phyloP scores from a whole-genome alignment of 1,140 invertebrate genomes.

The Manduca sexta region DNA sequence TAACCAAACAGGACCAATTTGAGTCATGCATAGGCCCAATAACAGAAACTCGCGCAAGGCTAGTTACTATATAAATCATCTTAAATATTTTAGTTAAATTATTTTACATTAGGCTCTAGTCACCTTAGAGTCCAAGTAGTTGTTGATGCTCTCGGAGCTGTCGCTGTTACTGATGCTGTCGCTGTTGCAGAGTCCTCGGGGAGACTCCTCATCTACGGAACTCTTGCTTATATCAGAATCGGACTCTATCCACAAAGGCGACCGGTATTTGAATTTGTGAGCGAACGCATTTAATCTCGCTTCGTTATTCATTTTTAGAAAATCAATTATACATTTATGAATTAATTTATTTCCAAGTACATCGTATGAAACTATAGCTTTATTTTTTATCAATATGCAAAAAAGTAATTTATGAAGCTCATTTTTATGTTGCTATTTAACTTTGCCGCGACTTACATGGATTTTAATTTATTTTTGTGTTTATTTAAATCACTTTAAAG shows the following conservation, averaged over 20 bases:
- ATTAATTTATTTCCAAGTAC: background rate
- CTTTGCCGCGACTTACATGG: too few species aligned
- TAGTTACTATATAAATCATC: too few species aligned
- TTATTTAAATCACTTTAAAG: too few species aligned
- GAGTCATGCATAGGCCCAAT: too few species aligned
- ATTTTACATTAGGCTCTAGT: too few species aligned
- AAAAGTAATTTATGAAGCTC: too few species aligned
- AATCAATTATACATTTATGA: background rate
- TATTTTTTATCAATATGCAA: background rate
- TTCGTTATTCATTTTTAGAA: constrained; percentile 35
- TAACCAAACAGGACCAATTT: too few species aligned
- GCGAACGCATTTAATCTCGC: constrained; percentile 48
- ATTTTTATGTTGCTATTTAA: too few species aligned
- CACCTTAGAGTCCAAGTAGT: constrained; percentile 67
- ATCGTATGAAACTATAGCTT: background rate
- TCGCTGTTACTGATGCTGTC: constrained; percentile 43
- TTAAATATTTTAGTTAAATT: too few species aligned
- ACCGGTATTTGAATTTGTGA: constrained; percentile 67
- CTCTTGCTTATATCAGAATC: constrained; percentile 53
- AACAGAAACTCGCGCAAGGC: too few species aligned
- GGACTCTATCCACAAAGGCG: constrained; percentile 66
- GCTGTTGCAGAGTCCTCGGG: constrained; percentile 29
- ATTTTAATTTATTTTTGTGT: too few species aligned
- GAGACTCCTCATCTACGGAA: background rate
- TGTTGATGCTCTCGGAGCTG: constrained; percentile 63